Evolutionary conservation across 2,888 invertebrate genomes (phyloP), one percentile per base, ranked within the genome.

Genomic region (Gisinianus flammeolus): DNA sequence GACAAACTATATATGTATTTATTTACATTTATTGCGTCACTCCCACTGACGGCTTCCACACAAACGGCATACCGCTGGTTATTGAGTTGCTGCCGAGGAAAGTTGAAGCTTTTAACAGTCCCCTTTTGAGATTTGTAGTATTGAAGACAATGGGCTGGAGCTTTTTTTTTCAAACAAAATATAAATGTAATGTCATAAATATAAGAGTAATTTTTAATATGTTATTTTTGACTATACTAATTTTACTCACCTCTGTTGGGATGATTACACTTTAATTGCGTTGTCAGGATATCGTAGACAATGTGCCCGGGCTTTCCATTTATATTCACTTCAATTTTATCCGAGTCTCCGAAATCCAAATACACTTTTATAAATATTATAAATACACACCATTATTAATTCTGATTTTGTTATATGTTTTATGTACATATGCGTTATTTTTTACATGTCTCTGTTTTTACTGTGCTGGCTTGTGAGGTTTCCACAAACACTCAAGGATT

Each of bases 61-160:
- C 76, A 76, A 24, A 76, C 56, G 0, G 76, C 28, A 52, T 76
- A 76, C 6, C 54, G 8, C 28, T 76, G 76, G 44, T 68, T 67
- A 26, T 76, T 76, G 22, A 76, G 22, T 31, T 76, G 76, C 67
- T 68, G 67, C 28, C 67, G 44, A 12, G 76, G 76, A 54, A 54
- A 76, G 24, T 76, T 76, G 24, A 76, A 76, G 22, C 76, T 76
- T 76, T 54, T 67, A 19, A 76, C 76, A 31, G 44, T 44, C 1
- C 56, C 68, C 19, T 30, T 19, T 24, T 76, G 54, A 3, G 66
- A 19, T 22, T 52, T 67, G 68, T 44, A 76, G 56, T 68, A 76
- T 30, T 76, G 76, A 12, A 67, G 31, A 31, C 76, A 76, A 22
- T 67, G 67, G 28, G 30, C 22, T 26, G 76, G 76, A n/a, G 76